Percentiles rank a stretch among this genome's conserved stretches.
Evolutionary conservation across 2,888 invertebrate genomes (phyloP).

Genomic region (Anticlea derivata): DNA sequence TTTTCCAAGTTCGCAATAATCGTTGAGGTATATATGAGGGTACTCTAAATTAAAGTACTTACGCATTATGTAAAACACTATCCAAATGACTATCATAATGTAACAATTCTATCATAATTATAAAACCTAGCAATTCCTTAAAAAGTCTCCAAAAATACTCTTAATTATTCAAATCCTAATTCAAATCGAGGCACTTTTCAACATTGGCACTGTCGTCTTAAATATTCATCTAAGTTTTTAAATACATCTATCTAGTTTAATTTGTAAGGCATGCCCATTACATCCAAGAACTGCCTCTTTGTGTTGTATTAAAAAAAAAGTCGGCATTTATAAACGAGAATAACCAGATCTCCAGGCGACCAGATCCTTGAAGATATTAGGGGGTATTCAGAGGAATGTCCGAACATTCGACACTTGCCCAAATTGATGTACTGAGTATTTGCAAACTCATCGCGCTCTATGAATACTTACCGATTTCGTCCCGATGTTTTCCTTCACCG

Average conservation of each 20-base stretch:
- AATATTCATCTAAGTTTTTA: neutral
- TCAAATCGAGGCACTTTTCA: conserved; percentile 40
- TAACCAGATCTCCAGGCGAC: too few species aligned
- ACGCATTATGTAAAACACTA: neutral
- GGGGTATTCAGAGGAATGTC: too few species aligned
- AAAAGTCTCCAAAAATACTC: conserved; percentile 11
- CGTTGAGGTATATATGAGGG: conserved; percentile 4
- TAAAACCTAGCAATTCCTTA: conserved; percentile 3
- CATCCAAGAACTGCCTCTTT: too few species aligned
- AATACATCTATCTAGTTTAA: neutral
- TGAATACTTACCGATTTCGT: too few species aligned
- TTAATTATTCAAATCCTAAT: neutral
- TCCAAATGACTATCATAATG: conserved; percentile 1
- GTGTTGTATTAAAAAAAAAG: too few species aligned
- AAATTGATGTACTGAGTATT: too few species aligned
- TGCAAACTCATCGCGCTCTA: too few species aligned
- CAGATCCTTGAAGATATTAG: too few species aligned
- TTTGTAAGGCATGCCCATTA: neutral
- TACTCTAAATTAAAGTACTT: conserved; percentile 7
- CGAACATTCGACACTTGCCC: too few species aligned
- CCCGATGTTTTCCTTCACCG: too few species aligned
- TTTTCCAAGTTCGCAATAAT: neutral
- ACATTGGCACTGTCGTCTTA: conserved; percentile 36
- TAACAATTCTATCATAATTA: conserved; percentile 4
- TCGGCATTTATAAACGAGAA: too few species aligned